phyloP scores from a whole-genome alignment of 2,888 invertebrate genomes.

The Polydrusus pterygomalis region DNA sequence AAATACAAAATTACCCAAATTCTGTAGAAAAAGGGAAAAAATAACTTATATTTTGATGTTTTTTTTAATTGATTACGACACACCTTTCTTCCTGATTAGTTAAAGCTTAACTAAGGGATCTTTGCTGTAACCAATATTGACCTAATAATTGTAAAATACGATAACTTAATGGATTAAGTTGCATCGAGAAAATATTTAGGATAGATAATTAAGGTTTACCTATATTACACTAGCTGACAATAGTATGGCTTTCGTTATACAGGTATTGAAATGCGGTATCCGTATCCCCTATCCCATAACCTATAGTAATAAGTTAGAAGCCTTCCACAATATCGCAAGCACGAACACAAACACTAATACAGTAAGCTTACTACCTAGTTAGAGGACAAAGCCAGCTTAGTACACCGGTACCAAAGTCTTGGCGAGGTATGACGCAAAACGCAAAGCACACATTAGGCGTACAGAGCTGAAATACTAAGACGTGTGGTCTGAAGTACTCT shows the following conservation, averaged over 20 bases:
- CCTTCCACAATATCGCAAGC: too few species aligned
- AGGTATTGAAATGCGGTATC: too few species aligned
- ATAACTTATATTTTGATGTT: not conserved
- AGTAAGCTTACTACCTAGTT: too few species aligned
- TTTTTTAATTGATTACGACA: not conserved
- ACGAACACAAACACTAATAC: too few species aligned
- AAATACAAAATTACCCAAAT: not conserved
- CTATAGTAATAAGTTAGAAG: too few species aligned
- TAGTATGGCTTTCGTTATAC: not conserved
- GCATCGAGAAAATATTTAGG: conserved; percentile 6
- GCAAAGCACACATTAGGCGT: too few species aligned
- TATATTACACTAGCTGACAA: not conserved
- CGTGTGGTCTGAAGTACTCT: too few species aligned
- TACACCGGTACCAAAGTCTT: too few species aligned
- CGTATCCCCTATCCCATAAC: too few species aligned
- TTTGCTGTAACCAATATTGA: conserved; percentile 28
- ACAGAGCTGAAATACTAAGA: too few species aligned
- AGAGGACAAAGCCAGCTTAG: too few species aligned
- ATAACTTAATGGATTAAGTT: conserved; percentile 43
- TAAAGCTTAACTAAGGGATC: not conserved
- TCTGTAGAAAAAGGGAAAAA: not conserved
- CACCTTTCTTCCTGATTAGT: conserved; percentile 5
- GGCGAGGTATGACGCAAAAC: too few species aligned
- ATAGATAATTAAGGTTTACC: not conserved
- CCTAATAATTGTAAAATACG: conserved; percentile 23